Evolutionary conservation across 2,888 invertebrate species (phyloP), one percentile per base, ranked within the genome.

Genomic region (Rhorus exstirpatorius): DNA sequence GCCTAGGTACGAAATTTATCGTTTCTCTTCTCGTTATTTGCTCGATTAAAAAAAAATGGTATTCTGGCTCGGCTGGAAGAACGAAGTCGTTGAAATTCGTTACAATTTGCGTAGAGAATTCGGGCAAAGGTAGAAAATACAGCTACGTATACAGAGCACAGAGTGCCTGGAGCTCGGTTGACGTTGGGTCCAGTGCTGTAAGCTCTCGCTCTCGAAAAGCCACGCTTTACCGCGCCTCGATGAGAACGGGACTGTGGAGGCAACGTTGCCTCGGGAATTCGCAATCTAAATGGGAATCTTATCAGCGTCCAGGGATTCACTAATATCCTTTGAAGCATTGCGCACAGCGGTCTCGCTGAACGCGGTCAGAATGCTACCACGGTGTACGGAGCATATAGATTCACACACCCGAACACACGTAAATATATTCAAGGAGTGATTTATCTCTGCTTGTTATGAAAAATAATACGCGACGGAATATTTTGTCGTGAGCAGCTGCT

Each of bases 211-310:
- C 49, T 60, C 19, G 46, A 61, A 61, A 44, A 53, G 38, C 46
- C 49, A 38, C 24, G 44, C 31, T 61, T 17, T 41, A 14, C 21
- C 72, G 31, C 44, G 41, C 44, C 41, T n/a, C 38, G 58, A 60
- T 26, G 58, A 53, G 72, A 58, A 24, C 58, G 38, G 49, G 26
- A 26, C 41, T 8, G 6, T 53, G 58, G 49, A 65, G 67, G 51
- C 26, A 24, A 74, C 63, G 63, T 17, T 61, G 61, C 61, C 41
- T 70, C 76, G 77, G 80, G 78, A 71, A 81, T 75, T 60, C 67
- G 63, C 82, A 84, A 87, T 87, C 87, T 87, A 87, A 87, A 87
- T 87, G 85, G 86, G 85, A 87, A 87, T 87, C 87, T 87, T 87
- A 87, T 87, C 87, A 83, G 81, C 67, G 80, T 77, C 81, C 81